Evolutionary conservation across 1,140 invertebrate genomes (phyloP).

Genomic region (Phortica variegata): DNA sequence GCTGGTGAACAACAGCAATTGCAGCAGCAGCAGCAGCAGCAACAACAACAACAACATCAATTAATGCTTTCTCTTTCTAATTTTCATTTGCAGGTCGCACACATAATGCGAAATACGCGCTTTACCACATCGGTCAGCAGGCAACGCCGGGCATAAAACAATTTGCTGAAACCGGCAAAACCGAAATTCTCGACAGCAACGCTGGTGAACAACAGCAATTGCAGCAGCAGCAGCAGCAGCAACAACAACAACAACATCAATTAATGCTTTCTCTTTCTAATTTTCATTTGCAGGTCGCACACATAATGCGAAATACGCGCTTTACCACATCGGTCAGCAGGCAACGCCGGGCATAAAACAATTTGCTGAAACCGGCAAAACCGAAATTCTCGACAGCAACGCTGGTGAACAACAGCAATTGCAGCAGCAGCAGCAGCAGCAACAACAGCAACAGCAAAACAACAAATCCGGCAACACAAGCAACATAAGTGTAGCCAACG

Average conservation of each 20-base stretch:
- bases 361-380: constrained; percentile 79
- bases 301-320: constrained; percentile 75
- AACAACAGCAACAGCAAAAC: constrained; percentile 7
- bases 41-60: too few relatives aligned
- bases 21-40: too few relatives aligned
- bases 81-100: constrained; percentile 69
- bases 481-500: constrained; percentile 27
- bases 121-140: constrained; percentile 35
- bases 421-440: constrained; percentile 30
- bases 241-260: too few relatives aligned
- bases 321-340: constrained; percentile 76
- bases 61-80: too few relatives aligned
- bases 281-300: constrained; percentile 69
- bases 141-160: constrained; percentile 63
- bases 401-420: constrained; percentile 57
- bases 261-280: too few relatives aligned
- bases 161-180: constrained; percentile 79
- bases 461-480: background rate
- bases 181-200: constrained; percentile 68
- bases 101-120: constrained; percentile 73
- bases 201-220: constrained; percentile 53
- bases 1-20: too few relatives aligned
- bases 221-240: background rate
- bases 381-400: constrained; percentile 68
- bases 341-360: constrained; percentile 74